These are phyloP conservation scores for Tineola bisselliella DNA, from an alignment of 2,888 invertebrate species.

Conservation along the genomic window DNA sequence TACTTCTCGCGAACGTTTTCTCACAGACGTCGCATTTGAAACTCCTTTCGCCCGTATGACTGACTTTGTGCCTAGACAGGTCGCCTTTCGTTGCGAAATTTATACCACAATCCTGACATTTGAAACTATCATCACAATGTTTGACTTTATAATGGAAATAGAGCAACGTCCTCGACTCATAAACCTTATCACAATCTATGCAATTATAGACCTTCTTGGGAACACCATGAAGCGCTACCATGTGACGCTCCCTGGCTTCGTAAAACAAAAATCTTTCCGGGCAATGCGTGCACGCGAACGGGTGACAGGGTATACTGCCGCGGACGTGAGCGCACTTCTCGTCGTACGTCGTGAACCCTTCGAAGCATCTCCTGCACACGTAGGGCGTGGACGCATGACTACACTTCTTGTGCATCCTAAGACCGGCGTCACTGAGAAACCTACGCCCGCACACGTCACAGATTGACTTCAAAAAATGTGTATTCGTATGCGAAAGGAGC, in stretches of 20 bases:
- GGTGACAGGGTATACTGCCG: slow-evolving; percentile 40
- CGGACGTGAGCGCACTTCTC: slow-evolving; percentile 39
- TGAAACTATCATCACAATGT: slow-evolving; percentile 26
- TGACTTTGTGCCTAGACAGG: slow-evolving; percentile 48
- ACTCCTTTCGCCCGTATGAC: slow-evolving; percentile 58
- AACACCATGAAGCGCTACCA: slow-evolving; percentile 22
- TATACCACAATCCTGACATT: slow-evolving; percentile 44
- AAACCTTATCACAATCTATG: slow-evolving; percentile 25
- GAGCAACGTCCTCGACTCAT: slow-evolving; percentile 20
- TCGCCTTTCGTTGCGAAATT: slow-evolving; percentile 34
- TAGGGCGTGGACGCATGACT: slow-evolving; percentile 22
- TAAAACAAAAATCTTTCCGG: slow-evolving; percentile 35
- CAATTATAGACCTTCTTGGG: slow-evolving; percentile 21
- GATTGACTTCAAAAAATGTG: slow-evolving; percentile 45
- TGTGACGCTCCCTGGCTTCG: slow-evolving; percentile 22
- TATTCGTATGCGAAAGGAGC: slow-evolving; percentile 46
- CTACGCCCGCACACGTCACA: slow-evolving; percentile 55
- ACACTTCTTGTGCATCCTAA: slow-evolving; percentile 41
- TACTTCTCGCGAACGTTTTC: slow-evolving; percentile 58
- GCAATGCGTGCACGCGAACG: slow-evolving; percentile 42
- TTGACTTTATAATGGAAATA: slow-evolving; percentile 22
- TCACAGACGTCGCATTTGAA: slow-evolving; percentile 52
- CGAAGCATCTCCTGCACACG: slow-evolving; percentile 26
- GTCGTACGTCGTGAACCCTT: slow-evolving; percentile 35
- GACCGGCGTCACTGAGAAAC: slow-evolving; percentile 40